These are phyloP conservation scores for Stictocephala bisonia DNA, from an alignment of 2,888 invertebrate genomes.

Conservation along the genomic window DNA sequence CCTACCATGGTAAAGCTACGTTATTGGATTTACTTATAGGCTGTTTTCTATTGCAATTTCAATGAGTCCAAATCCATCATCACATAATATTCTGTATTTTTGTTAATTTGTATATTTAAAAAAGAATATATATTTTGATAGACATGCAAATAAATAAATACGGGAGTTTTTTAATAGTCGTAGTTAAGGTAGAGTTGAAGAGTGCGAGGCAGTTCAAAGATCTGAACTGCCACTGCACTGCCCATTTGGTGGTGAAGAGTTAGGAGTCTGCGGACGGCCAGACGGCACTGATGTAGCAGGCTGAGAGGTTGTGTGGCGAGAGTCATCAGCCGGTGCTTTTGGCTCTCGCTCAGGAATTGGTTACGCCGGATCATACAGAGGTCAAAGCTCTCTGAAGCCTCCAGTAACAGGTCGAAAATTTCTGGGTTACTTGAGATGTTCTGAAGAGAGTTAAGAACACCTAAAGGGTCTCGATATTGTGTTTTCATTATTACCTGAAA, in stretches of 20 bases:
- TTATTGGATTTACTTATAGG: no score
- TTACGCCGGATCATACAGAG: constrained; percentile 83
- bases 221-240: constrained; percentile 69
- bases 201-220: constrained; percentile 73
- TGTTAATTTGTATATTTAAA: no score
- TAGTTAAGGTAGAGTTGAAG: constrained; percentile 77
- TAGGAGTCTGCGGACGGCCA: constrained; percentile 70
- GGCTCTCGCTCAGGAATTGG: constrained; percentile 72
- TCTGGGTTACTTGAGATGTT: constrained; percentile 69
- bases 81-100: no score
- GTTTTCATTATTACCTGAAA: constrained; percentile 85
- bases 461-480: constrained; percentile 85
- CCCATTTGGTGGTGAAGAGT: constrained; percentile 67
- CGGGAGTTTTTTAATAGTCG: constrained; percentile 64
- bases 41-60: no score
- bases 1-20: no score
- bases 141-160: constrained; percentile 11
- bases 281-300: constrained; percentile 72
- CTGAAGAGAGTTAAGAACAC: constrained; percentile 82
- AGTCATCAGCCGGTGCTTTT: constrained; percentile 74
- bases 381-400: constrained; percentile 82
- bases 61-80: no score
- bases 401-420: constrained; percentile 74
- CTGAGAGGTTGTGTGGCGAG: constrained; percentile 76
- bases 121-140: no score